Conservation (phyloP, 2,113 vertebrate genomes). For the Phalacrocorax carbo region DNA sequence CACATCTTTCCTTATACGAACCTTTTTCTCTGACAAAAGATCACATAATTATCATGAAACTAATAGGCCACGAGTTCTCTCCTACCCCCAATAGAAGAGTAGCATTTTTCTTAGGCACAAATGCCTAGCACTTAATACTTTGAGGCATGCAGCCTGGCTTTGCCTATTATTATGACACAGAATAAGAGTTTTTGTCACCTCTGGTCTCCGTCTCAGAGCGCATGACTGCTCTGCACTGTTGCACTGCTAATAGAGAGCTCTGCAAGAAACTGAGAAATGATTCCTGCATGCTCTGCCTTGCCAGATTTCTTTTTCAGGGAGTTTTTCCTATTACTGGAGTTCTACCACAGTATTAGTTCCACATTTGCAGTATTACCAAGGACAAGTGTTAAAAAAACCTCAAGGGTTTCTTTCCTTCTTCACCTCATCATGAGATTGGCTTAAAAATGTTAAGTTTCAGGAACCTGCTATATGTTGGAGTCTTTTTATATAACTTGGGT, state of each 20-base stretch:
- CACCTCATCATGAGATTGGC: background rate
- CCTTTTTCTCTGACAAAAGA: background rate
- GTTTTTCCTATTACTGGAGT: background rate
- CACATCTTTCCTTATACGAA: background rate
- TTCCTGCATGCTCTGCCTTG: background rate
- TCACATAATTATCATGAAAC: background rate
- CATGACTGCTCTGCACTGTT: background rate
- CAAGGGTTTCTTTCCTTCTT: background rate
- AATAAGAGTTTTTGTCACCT: background rate
- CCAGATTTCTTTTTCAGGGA: background rate
- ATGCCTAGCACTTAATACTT: background rate
- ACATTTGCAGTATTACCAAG: background rate
- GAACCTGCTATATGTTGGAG: background rate
- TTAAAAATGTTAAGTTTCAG: background rate
- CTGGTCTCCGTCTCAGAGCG: background rate
- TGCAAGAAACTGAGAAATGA: background rate
- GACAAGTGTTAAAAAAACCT: accelerated
- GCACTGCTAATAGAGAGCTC: background rate
- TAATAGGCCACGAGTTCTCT: background rate
- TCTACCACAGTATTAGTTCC: background rate
- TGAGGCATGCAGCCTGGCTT: background rate
- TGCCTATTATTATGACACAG: background rate
- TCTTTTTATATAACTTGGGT: background rate
- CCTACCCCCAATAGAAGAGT: background rate
- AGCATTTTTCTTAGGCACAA: background rate